Percentiles rank a stretch among this genome's conserved stretches.
Evolutionary conservation across 1,140 invertebrate genomes (phyloP).

Genomic region (Stegodyphus mimosarum): DNA sequence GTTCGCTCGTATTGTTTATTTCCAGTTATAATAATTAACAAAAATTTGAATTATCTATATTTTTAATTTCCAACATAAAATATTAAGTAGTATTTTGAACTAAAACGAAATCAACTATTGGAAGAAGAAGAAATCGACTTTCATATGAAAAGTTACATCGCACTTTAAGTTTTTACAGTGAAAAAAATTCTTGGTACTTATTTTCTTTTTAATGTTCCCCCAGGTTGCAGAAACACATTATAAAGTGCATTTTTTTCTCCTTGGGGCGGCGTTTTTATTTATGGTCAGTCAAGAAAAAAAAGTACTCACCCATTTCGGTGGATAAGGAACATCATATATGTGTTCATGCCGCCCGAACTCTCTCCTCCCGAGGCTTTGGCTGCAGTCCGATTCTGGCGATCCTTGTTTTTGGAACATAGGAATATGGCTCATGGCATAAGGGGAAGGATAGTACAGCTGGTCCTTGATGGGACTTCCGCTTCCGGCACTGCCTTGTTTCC

Average conservation of each 20-base stretch:
- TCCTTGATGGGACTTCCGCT: constrained; percentile 59
- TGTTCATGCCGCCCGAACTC: constrained; percentile 61
- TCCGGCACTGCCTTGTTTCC: constrained; percentile 50
- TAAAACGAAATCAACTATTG: too few relatives aligned
- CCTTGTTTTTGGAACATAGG: constrained; percentile 56
- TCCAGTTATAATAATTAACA: too few relatives aligned
- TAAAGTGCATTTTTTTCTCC: not conserved
- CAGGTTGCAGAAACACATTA: too few relatives aligned
- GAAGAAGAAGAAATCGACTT: too few relatives aligned
- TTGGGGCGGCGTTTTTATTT: not conserved
- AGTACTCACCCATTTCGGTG: constrained; percentile 62
- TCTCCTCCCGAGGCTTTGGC: constrained; percentile 44
- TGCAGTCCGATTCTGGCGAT: constrained; percentile 49
- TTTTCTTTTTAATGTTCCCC: too few relatives aligned
- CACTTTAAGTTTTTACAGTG: too few relatives aligned
- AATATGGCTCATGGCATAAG: constrained; percentile 63
- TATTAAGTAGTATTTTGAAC: too few relatives aligned
- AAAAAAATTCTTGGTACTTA: too few relatives aligned
- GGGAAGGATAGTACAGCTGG: constrained; percentile 63
- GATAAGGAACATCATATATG: constrained; percentile 63
- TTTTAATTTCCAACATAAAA: too few relatives aligned
- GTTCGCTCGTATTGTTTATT: too few relatives aligned
- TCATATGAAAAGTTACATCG: too few relatives aligned
- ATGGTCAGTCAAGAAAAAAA: not conserved
- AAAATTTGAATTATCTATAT: too few relatives aligned